These are phyloP conservation scores for Gnathonemus echidnorhynchus DNA, from an alignment of 2,113 vertebrate species.

Conservation along the genomic window DNA sequence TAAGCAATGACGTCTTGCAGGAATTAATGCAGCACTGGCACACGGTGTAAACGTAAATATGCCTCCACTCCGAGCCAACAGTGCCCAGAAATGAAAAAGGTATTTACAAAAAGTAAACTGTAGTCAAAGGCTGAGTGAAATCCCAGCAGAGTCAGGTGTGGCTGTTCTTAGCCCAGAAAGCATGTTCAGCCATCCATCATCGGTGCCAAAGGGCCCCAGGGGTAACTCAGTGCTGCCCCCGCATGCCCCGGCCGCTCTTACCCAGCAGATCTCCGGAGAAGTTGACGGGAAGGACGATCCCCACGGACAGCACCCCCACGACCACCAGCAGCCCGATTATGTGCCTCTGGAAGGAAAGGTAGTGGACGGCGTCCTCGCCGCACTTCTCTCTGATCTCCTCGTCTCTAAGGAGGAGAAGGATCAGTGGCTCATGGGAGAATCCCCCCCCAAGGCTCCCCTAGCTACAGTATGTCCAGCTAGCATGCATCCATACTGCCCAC, in stretches of 20 bases:
- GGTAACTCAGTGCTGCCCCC: background rate
- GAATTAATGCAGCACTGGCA: background rate
- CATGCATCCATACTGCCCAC: background rate
- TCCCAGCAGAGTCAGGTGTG: background rate
- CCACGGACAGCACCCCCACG: constrained; percentile 84
- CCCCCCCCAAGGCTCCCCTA: no score
- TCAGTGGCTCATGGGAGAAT: background rate
- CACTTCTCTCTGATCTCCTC: constrained; percentile 96
- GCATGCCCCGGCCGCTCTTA: constrained; percentile 44
- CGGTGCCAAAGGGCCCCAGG: background rate
- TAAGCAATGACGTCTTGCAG: background rate
- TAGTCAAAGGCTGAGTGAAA: background rate
- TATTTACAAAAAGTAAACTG: background rate
- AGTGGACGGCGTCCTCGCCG: constrained; percentile 88
- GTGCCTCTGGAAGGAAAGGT: constrained; percentile 95
- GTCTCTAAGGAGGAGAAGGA: constrained; percentile 60
- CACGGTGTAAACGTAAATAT: background rate
- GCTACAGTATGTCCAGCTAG: background rate
- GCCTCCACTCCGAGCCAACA: background rate
- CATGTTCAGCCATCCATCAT: background rate
- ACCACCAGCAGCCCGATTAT: constrained; percentile 96
- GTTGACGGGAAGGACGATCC: constrained; percentile 92
- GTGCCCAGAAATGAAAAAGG: background rate
- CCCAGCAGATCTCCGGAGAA: constrained; percentile 95
- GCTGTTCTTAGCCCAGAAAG: background rate